These are phyloP conservation scores for Corvus moneduloides DNA, from an alignment of 2,113 vertebrate species.

Conservation along the genomic window DNA sequence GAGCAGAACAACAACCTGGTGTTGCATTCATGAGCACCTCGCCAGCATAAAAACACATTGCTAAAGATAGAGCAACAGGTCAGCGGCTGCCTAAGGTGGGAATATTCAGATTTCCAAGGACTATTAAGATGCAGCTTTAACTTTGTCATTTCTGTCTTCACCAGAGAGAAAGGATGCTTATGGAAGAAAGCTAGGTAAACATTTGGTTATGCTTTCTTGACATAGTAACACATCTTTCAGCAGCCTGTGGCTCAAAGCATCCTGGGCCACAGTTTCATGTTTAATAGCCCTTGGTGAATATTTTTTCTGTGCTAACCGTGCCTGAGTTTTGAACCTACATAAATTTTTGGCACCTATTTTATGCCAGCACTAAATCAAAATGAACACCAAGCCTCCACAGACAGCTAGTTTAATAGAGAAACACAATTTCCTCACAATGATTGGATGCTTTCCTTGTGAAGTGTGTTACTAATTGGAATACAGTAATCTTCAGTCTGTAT, in stretches of 20 bases:
- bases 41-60: not conserved
- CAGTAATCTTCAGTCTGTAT: not conserved
- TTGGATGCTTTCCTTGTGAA: not conserved
- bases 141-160: not conserved
- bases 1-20: not conserved
- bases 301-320: not conserved
- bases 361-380: conserved; percentile 6
- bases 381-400: not conserved
- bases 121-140: not conserved
- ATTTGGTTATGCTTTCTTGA: not conserved
- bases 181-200: not conserved
- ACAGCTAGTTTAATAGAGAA: not conserved
- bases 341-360: not conserved
- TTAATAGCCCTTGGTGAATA: not conserved
- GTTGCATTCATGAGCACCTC: not conserved
- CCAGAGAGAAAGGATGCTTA: not conserved
- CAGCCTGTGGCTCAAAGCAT: not conserved
- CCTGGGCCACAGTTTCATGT: not conserved
- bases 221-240: not conserved
- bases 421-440: not conserved
- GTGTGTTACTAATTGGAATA: not conserved
- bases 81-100: not conserved
- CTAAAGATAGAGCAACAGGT: not conserved
- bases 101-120: not conserved
- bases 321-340: not conserved